These are phyloP conservation scores for Brenthis hecate DNA, from an alignment of 2,888 invertebrate species.

Conservation along the genomic window DNA sequence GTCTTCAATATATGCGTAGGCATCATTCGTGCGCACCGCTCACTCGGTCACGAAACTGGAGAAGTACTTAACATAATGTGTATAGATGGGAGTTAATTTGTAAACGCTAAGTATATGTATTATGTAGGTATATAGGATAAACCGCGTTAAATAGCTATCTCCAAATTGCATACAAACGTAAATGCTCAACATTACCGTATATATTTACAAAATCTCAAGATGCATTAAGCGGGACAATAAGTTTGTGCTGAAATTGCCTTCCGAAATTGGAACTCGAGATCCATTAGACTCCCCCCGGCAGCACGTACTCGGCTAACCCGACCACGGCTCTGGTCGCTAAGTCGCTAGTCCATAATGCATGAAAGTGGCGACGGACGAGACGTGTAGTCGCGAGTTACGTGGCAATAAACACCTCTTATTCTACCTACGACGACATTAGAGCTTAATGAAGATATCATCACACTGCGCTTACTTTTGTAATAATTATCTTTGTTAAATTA, in stretches of 20 bases:
- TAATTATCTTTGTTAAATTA: too few relatives aligned
- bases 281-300: background rate
- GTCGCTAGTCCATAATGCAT: too few relatives aligned
- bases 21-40: too few relatives aligned
- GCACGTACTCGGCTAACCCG: background rate
- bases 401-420: conserved; percentile 37
- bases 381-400: conserved; percentile 20
- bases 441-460: conserved; percentile 20
- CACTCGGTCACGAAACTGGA: background rate
- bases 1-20: too few relatives aligned
- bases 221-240: background rate
- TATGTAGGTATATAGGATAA: background rate
- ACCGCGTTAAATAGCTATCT: background rate
- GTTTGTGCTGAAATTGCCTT: too few relatives aligned
- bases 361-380: too few relatives aligned
- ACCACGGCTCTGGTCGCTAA: conserved; percentile 7
- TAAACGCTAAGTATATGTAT: background rate
- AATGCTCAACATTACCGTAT: background rate
- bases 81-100: background rate
- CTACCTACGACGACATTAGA: conserved; percentile 20
- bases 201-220: background rate
- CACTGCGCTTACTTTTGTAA: background rate
- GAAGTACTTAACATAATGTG: background rate
- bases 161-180: background rate
- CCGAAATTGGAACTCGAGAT: background rate